Evolutionary conservation across 2,113 vertebrate genomes (phyloP), one percentile per base, ranked within the genome.

Genomic region (Entomyzon cyanotis): DNA sequence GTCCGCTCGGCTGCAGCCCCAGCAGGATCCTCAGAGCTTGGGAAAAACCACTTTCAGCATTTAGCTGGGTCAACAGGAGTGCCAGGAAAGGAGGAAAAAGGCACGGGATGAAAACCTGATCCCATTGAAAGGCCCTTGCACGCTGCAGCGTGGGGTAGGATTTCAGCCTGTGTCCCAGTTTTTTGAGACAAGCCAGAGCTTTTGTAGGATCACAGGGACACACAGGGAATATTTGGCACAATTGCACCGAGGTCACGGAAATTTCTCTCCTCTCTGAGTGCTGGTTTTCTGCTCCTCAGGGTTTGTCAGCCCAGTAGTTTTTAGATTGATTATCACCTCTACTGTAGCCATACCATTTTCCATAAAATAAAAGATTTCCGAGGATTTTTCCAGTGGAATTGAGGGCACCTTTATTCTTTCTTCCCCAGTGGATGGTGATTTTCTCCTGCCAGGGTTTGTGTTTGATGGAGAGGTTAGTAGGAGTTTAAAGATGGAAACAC

Each of bases 141-240:
- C 2, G 60, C 50, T 87, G 53, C 69, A 92, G 64, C 76, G 74
- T 1, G 55, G 87, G 82, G 41, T 33, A 5, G 11, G 27, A 8
- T 60, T 80, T 60, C 84, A 94, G 70, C 39, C 68, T 4, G 5
- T 41, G 64, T 28, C 75, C 82, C 75, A 84, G 33, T 76, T 90
- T 90, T 93, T 67, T 64, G 83, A 74, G 58, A 33, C 44, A 9
- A 31, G 49, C 35, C 21, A 4, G 9, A 81, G 19, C 47, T 84
- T 93, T 90, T 75, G 52, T 37, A 47, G 75, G 85, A 92, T 93
- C 90, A 93, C 10, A 90, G 71, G 79, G 59, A 58, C 90, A 60
- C 82, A n/a, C 82, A 19, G 87, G 78, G 79, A 96, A 55, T 35
- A 77, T 95, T 93, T 86, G 90, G 68, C 79, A 96, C 67, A 88